A percentile compares a stretch with the other conserved stretches of the same genome.
phyloP scores from a whole-genome alignment of 2,888 invertebrate genomes.

The Tiphia femorata region DNA sequence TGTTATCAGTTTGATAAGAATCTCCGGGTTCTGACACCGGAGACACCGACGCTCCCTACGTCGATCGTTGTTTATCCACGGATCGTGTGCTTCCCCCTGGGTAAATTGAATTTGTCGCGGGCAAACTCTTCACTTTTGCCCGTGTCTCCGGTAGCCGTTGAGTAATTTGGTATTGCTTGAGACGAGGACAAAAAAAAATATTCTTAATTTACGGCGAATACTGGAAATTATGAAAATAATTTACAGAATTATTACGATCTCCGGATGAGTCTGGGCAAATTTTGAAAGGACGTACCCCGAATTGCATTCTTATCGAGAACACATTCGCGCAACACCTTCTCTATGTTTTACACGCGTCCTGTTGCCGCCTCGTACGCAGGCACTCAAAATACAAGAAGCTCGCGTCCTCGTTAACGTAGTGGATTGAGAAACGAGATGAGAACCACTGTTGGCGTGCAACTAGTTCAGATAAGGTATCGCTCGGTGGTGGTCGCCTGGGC shows the following conservation, averaged over 20 bases:
- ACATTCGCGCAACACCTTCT: too few relatives aligned
- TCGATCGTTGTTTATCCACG: slow-evolving; percentile 17
- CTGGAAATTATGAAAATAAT: too few relatives aligned
- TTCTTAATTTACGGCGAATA: too few relatives aligned
- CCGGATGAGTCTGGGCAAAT: background rate
- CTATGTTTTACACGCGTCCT: too few relatives aligned
- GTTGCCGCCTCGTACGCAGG: too few relatives aligned
- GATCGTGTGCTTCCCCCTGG: slow-evolving; percentile 14
- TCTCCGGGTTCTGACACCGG: slow-evolving; percentile 26
- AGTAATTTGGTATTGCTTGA: too few relatives aligned
- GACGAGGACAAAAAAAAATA: too few relatives aligned
- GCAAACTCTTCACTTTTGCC: too few relatives aligned
- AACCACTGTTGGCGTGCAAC: slow-evolving; percentile 61
- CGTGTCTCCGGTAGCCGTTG: too few relatives aligned
- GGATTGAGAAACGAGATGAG: slow-evolving; percentile 47
- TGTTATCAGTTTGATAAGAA: slow-evolving; percentile 30
- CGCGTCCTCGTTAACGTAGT: background rate
- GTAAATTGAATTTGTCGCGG: slow-evolving; percentile 11
- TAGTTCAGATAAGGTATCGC: slow-evolving; percentile 67
- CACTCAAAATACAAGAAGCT: too few relatives aligned
- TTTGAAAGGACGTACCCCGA: too few relatives aligned
- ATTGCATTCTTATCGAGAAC: too few relatives aligned
- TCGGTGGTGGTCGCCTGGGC: slow-evolving; percentile 42
- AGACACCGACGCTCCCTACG: slow-evolving; percentile 18
- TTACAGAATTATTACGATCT: background rate